Evolutionary conservation across 2,113 vertebrate species (phyloP), one percentile per base, ranked within the genome.

Genomic region (Tachysurus vachellii): DNA sequence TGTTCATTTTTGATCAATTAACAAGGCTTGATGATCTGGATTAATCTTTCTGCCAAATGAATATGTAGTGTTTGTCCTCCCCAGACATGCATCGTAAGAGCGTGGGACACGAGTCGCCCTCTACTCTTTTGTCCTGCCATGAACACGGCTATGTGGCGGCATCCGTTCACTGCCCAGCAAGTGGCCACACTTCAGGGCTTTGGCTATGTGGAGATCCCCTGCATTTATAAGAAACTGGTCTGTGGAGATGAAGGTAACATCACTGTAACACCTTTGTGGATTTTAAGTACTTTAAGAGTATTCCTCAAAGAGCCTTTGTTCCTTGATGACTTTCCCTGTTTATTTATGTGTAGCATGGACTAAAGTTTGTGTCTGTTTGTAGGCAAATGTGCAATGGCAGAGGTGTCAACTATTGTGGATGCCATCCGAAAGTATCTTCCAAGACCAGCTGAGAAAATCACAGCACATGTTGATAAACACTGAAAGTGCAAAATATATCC

Each of bases 61-160:
- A 68, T 54, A 83, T 70, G 47, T 54, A 36, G 5, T n/a, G n/a
- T 89, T 86, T 81, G 31, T 75, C 50, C 14, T 62, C 88, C 79
- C 62, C 89, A 95, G 98, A 99, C 97, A 0, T 99, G 97, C 84
- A 95, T 99, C 77, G 96, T 99, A 70, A 96, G 98, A 1, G 98
- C 98, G 1, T 99, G 98, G 98, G 97, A 99, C 85, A 91, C 83
- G 75, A 94, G 91, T 79, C 97, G 97, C 36, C 97, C 98, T 6
- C 92, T 99, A 82, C 94, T 99, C 76, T 99, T 99, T 95, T 99
- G 98, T 90, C 97, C 98, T 0, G 97, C 98, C n/a, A 99, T 99
- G 98, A 99, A 99, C 92, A 99, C 98, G 0, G 95, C 95, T 85
- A 99, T 99, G 98, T 99, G 98, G 98, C 94, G 96, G 44, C 97